Percentiles rank a stretch among this genome's conserved stretches.
These are phyloP conservation scores for Lottia scabra DNA, from an alignment of 2,888 invertebrate genomes.

Conservation along the genomic window DNA sequence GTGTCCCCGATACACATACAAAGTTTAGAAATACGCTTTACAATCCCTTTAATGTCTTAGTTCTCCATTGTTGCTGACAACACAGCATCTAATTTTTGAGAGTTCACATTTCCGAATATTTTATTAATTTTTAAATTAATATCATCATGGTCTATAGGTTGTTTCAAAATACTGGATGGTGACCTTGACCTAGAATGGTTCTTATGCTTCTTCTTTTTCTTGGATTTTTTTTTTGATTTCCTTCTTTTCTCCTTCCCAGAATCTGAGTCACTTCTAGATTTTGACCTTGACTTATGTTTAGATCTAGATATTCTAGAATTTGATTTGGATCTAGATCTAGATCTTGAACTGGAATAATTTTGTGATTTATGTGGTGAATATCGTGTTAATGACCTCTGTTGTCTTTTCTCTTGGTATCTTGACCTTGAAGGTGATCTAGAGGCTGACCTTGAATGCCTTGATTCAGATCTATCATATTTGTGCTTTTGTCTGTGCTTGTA, in stretches of 20 bases:
- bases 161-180: not conserved
- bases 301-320: not conserved
- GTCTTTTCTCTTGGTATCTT: too few relatives aligned
- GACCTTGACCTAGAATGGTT: not conserved
- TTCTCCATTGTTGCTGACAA: too few relatives aligned
- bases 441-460: slow-evolving; percentile 13
- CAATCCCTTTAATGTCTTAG: too few relatives aligned
- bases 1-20: too few relatives aligned
- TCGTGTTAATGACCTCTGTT: not conserved
- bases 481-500: not conserved
- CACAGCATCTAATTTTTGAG: too few relatives aligned
- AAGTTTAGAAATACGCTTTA: too few relatives aligned
- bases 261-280: slow-evolving; percentile 17
- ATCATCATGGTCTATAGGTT: not conserved
- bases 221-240: slow-evolving; percentile 28
- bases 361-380: not conserved
- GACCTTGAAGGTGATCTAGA: slow-evolving; percentile 17
- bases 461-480: slow-evolving; percentile 8
- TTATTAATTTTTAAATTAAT: slow-evolving; percentile 10
- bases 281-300: slow-evolving; percentile 1
- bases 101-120: not conserved
- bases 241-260: slow-evolving; percentile 28
- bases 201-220: slow-evolving; percentile 9
- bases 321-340: slow-evolving; percentile 16
- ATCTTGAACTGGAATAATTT: not conserved